Evolutionary conservation across 2,113 vertebrate genomes (phyloP), one percentile per base, ranked within the genome.

Genomic region (Macquaria ambigua): DNA sequence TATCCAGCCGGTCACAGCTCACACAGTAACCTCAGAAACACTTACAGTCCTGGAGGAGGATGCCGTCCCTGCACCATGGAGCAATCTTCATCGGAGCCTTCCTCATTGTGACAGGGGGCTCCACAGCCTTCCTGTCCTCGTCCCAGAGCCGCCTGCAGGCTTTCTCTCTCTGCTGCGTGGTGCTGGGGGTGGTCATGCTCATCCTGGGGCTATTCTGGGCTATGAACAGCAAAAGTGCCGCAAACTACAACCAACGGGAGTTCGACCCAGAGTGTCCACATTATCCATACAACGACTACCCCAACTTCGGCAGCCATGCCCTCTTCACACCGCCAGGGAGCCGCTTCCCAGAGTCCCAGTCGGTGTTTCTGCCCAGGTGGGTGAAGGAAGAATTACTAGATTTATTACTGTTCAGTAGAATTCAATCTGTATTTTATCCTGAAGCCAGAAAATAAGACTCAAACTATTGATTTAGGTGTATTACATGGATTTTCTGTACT

Each of bases 131-230:
- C 85, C 83, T 96, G 85, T 84, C 92, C 76, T 94, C 94, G 6
- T 87, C 61, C 83, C 95, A 96, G 86, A 95, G 92, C 83, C 93
- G 93, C 48, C 79, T 96, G 77, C 96, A 96, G 85, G 94, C 96
- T n/a, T 96, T 96, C 92, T 95, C 95, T 20, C 92, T 96, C 43
- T 96, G 96, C 83, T 95, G 95, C n/a, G 95, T 96, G 90, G 95
- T 96, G 79, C 92, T 96, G 39, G 96, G 96, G 72, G 95, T 96
- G 53, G 87, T 96, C 76, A 93, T 96, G 94, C 95, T 96, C 74
- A 95, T 96, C 75, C 88, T 96, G 71, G 96, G 96, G 50, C 89
- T 96, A 4, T 96, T 96, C 73, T 96, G 95, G 96, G 95, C 96
- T 15, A 95, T 96, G 94, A 96, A 95, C 88, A 93, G 90, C 67